Evolutionary conservation across 2,797 vertebrate genomes (phyloP), one percentile per base, ranked within the genome.

Genomic region (Enteromius trimaculatus): DNA sequence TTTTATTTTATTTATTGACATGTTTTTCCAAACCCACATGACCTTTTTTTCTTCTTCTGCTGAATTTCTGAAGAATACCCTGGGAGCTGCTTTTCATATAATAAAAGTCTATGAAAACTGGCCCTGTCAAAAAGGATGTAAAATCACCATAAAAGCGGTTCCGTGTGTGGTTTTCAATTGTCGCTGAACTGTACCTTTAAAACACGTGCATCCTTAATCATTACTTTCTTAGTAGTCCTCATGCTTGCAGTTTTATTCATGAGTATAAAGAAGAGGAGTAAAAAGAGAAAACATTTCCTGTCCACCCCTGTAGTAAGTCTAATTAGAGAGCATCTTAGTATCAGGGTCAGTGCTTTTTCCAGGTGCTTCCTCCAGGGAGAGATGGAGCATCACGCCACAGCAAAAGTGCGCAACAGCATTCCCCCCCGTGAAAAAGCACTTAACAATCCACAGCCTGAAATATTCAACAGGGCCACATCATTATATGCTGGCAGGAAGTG

Each of bases 401-500:
- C 71, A 68, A 82, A 77, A 29, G 51, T 9, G 23, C 68, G 60
- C 26, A 1, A 80, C 75, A 31, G 39, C 13, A 0, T 37, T 74
- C 60, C 80, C 26, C 26, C 26, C n/a, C 4, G 65, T 74, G 77
- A 77, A 79, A 77, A 55, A 60, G 74, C 85, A 84, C 82, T 88
- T 81, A 85, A 84, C 80, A 87, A 83, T 42, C 76, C 66, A 62
- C 76, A n/a, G 62, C 4, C 75, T 88, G 31, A 88, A 87, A 85
- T 87, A 86, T 86, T 86, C 66, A 88, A 62, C 68, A 81, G 79
- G 58, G 16, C 60, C 26, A 69, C 77, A 71, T 87, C 82, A 83
- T 86, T 86, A 85, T 89, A 42, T 58, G 70, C 78, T 60, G 64
- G 47, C 37, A 26, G 75, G 23, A 51, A 39, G 62, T 77, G 37